Evolutionary conservation across 2,113 vertebrate genomes (phyloP).

Genomic region (Cercopithecus mona): DNA sequence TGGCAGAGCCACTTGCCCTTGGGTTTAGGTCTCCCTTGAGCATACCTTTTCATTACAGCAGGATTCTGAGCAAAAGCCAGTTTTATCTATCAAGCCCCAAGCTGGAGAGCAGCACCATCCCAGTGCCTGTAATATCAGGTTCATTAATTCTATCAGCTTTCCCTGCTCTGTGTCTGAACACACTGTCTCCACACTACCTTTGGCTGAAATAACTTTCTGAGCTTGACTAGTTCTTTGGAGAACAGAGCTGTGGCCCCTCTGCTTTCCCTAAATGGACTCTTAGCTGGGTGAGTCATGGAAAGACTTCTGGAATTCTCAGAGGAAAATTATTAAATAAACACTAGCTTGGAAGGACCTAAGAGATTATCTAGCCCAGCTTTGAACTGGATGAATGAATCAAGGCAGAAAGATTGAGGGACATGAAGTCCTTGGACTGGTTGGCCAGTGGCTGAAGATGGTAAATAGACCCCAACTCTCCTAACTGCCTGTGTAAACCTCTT

Average conservation of each 20-base stretch:
- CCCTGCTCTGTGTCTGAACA: background rate
- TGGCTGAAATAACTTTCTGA: background rate
- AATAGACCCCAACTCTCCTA: background rate
- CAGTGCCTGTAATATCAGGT: background rate
- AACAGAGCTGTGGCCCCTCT: background rate
- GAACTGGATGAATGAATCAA: background rate
- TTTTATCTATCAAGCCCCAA: background rate
- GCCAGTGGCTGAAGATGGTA: background rate
- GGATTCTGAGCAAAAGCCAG: background rate
- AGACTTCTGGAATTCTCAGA: constrained; percentile 26
- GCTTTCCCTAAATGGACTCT: constrained; percentile 29
- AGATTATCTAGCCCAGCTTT: background rate
- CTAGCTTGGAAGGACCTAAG: background rate
- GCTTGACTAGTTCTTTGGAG: background rate
- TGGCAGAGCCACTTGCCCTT: background rate
- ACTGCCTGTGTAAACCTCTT: background rate
- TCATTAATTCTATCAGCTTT: background rate
- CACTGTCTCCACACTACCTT: background rate
- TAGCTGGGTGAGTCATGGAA: background rate
- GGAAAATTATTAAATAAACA: background rate
- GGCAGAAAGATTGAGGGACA: background rate
- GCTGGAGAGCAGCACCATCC: background rate
- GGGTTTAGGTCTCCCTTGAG: background rate
- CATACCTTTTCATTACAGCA: background rate
- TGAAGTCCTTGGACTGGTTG: background rate